These are phyloP conservation scores for Papilio elwesi DNA, from an alignment of 2,888 invertebrate species.

Conservation along the genomic window DNA sequence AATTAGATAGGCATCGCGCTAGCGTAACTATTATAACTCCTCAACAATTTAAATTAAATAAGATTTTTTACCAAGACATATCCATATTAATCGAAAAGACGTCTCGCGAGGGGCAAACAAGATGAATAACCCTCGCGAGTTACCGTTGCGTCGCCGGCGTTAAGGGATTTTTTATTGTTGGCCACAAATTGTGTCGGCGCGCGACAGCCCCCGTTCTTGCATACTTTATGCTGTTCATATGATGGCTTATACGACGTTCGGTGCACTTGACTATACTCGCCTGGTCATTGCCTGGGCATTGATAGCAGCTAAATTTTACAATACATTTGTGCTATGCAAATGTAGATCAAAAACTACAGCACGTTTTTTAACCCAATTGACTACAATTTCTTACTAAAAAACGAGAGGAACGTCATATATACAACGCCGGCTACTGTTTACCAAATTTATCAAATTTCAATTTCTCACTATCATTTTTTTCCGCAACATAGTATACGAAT, in stretches of 20 bases:
- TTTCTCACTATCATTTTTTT: no score
- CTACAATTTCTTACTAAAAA: no score
- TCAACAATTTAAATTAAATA: no score
- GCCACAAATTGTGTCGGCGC: constrained; percentile 74
- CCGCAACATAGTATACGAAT: no score
- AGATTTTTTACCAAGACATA: constrained; percentile 39
- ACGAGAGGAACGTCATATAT: no score
- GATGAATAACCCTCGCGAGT: constrained; percentile 75
- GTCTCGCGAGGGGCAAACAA: constrained; percentile 74
- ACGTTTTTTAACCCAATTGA: no score
- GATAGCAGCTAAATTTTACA: neutral
- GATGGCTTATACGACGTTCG: constrained; percentile 44
- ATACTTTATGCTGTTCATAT: constrained; percentile 71
- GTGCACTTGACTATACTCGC: neutral
- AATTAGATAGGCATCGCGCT: no score
- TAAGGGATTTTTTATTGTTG: constrained; percentile 84
- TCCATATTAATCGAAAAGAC: constrained; percentile 57
- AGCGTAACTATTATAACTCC: no score
- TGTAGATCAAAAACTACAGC: no score
- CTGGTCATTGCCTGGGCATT: constrained; percentile 14
- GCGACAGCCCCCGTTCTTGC: constrained; percentile 68
- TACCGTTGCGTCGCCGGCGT: constrained; percentile 71
- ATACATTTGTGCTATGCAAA: no score
- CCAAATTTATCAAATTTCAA: no score
- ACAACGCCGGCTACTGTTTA: no score